phyloP scores from a whole-genome alignment of 1,140 invertebrate genomes.

The Paramacrobiotus metropolitanus region DNA sequence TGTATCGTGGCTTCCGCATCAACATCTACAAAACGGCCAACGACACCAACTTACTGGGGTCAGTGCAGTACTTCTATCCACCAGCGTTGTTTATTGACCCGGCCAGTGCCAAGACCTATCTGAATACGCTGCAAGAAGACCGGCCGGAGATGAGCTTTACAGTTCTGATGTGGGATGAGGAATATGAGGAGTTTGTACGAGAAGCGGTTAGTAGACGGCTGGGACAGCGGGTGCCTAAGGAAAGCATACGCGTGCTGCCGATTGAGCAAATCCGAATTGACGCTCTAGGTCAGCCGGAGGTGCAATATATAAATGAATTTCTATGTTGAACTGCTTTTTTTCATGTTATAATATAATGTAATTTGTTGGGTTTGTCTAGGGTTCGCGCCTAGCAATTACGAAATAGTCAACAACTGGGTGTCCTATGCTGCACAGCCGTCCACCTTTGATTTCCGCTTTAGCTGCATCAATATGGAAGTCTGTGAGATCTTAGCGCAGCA shows the following conservation, averaged over 20 bases:
- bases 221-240: neutral
- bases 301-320: too few relatives aligned
- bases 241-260: neutral
- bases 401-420: neutral
- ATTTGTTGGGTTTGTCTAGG: too few relatives aligned
- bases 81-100: neutral
- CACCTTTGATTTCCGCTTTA: neutral
- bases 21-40: neutral
- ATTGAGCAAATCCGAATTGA: neutral
- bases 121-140: neutral
- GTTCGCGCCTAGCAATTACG: too few relatives aligned
- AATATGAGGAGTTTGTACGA: neutral
- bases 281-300: neutral
- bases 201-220: neutral
- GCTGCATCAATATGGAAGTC: neutral
- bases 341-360: too few relatives aligned
- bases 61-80: neutral
- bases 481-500: neutral
- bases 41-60: neutral
- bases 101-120: neutral
- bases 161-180: neutral
- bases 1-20: neutral
- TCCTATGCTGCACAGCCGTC: neutral
- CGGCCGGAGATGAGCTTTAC: neutral
- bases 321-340: too few relatives aligned